Conservation (phyloP, 2,797 vertebrate species). For the Microctenopoma stevenorrisi region DNA sequence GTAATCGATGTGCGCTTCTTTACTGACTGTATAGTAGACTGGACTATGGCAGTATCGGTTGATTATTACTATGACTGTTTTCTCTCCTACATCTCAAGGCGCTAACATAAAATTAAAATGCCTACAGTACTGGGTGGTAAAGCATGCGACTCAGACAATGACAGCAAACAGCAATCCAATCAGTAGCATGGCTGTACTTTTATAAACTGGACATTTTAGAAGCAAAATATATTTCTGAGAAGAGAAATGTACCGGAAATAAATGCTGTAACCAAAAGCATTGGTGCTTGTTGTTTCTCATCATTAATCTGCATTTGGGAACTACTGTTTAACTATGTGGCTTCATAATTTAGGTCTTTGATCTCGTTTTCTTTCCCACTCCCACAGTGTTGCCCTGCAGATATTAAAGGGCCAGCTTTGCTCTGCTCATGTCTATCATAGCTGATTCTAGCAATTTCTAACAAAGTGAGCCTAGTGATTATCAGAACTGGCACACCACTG, state of each 20-base stretch:
- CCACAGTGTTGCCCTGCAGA: constrained; percentile 40
- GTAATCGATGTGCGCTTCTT: background rate
- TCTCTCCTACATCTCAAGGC: background rate
- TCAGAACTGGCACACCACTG: constrained; percentile 43
- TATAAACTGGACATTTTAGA: constrained; percentile 19
- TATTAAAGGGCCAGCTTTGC: constrained; percentile 44
- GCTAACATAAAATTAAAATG: background rate
- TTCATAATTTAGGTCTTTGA: constrained; percentile 51
- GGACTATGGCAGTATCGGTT: constrained; percentile 1
- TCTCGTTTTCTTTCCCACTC: constrained; percentile 37
- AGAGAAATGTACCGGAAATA: background rate
- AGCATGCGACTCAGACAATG: constrained; percentile 25
- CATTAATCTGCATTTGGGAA: constrained; percentile 39
- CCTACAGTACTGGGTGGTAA: background rate
- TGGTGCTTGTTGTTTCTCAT: constrained; percentile 31
- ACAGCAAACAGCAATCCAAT: constrained; percentile 35
- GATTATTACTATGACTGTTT: background rate
- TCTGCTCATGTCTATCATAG: constrained; percentile 42
- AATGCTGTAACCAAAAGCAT: constrained; percentile 4
- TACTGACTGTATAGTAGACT: background rate
- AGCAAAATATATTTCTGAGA: constrained; percentile 17
- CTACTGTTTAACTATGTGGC: constrained; percentile 34
- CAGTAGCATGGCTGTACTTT: constrained; percentile 15
- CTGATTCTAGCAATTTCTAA: constrained; percentile 40
- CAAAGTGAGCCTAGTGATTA: constrained; percentile 40